A percentile compares a stretch with the other conserved stretches of the same genome.
These are phyloP conservation scores for Pristis pectinata DNA, from an alignment of 2,797 vertebrate genomes.

Conservation along the genomic window DNA sequence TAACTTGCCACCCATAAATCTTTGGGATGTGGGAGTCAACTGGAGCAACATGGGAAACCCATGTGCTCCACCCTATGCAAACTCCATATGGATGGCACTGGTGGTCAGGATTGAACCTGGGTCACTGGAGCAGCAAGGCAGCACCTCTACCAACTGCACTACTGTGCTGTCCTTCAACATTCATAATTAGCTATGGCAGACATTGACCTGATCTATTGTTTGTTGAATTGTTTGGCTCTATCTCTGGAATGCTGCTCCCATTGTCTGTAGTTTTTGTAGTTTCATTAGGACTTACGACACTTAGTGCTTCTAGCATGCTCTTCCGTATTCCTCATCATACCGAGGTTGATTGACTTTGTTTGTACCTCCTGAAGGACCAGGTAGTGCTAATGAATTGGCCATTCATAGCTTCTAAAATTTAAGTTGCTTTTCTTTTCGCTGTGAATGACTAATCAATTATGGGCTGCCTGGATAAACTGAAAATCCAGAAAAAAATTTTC, in stretches of 20 bases:
- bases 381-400: neutral
- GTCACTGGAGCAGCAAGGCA: too few relatives aligned
- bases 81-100: too few relatives aligned
- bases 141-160: too few relatives aligned
- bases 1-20: too few relatives aligned
- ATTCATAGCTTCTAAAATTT: neutral
- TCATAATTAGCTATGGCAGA: neutral
- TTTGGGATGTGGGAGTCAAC: too few relatives aligned
- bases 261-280: neutral
- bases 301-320: neutral
- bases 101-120: too few relatives aligned
- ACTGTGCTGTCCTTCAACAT: neutral
- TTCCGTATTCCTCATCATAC: neutral
- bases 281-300: neutral
- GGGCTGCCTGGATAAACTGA: neutral
- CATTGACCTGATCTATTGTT: neutral
- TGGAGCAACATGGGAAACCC: too few relatives aligned
- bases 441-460: neutral
- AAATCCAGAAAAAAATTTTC: too few relatives aligned
- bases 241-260: neutral
- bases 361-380: neutral
- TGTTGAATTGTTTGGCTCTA: neutral
- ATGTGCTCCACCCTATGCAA: too few relatives aligned
- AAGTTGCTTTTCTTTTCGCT: neutral
- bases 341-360: neutral